A percentile compares a stretch with the other conserved stretches of the same genome.
Conservation (phyloP, 2,797 vertebrate species). For the Acanthurus tractus region DNA sequence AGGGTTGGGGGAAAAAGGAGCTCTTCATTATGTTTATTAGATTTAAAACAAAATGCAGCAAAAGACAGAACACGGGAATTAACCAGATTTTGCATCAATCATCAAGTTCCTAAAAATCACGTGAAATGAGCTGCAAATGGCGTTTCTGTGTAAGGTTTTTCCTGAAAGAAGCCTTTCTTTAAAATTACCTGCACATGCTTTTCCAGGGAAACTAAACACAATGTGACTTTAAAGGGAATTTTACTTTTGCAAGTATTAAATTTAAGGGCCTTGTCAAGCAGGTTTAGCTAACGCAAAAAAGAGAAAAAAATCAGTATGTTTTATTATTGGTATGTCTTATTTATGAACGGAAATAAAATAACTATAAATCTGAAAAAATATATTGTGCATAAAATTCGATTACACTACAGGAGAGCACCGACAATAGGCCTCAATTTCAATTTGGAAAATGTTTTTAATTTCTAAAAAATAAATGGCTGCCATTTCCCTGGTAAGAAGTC, state of each 20-base stretch:
- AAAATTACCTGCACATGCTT: slow-evolving; percentile 55
- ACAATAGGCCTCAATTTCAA: slow-evolving; percentile 21
- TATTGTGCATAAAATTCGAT: slow-evolving; percentile 3
- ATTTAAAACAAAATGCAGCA: slow-evolving; percentile 67
- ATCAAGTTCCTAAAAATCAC: slow-evolving; percentile 59
- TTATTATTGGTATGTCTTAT: not conserved
- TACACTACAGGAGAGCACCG: not conserved
- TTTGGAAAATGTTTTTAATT: slow-evolving; percentile 24
- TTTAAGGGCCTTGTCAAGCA: slow-evolving; percentile 26
- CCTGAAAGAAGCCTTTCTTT: slow-evolving; percentile 54
- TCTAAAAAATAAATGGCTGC: slow-evolving; percentile 1
- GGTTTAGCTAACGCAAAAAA: not conserved
- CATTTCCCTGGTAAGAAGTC: slow-evolving; percentile 14
- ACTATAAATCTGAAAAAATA: not conserved
- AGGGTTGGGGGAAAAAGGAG: slow-evolving; percentile 61
- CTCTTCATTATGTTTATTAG: slow-evolving; percentile 71
- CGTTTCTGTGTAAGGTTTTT: slow-evolving; percentile 35
- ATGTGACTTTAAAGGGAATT: slow-evolving; percentile 17
- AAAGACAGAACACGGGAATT: slow-evolving; percentile 39
- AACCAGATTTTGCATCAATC: slow-evolving; percentile 58
- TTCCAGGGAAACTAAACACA: slow-evolving; percentile 41
- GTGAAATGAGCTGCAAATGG: slow-evolving; percentile 43
- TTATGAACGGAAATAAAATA: too few relatives aligned
- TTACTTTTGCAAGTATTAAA: slow-evolving; percentile 11
- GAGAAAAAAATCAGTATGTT: not conserved